Conservation (phyloP, 1,140 invertebrate species). For the Drosophila suzukii region DNA sequence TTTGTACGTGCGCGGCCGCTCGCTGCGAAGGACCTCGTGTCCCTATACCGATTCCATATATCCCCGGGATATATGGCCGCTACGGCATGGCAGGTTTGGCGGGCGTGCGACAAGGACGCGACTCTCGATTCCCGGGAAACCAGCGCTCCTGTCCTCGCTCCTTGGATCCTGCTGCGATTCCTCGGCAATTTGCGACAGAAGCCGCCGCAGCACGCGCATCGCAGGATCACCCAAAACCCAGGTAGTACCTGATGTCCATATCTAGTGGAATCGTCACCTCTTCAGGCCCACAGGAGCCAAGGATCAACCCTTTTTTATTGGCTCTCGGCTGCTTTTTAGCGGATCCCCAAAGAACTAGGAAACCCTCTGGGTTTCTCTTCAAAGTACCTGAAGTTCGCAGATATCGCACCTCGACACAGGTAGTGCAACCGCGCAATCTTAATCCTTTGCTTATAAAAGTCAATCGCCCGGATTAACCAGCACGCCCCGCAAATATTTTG, state of each 20-base stretch:
- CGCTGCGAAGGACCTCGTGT: conserved; percentile 54
- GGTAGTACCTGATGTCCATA: conserved; percentile 4
- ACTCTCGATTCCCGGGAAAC: conserved; percentile 46
- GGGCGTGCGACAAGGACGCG: conserved; percentile 50
- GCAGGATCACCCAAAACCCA: conserved; percentile 14
- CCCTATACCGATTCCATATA: background rate
- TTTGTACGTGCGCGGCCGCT: conserved; percentile 69
- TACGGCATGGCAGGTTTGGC: conserved; percentile 7
- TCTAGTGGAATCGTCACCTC: background rate
- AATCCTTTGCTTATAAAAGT: conserved; percentile 82
- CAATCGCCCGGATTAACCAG: conserved; percentile 75
- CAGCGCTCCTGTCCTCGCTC: conserved; percentile 32
- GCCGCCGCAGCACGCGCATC: conserved; percentile 41
- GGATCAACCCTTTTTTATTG: conserved; percentile 60
- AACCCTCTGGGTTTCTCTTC: conserved; percentile 5
- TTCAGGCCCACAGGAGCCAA: conserved; percentile 33
- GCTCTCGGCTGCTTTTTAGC: conserved; percentile 28
- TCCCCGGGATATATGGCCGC: background rate
- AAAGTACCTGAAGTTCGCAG: background rate
- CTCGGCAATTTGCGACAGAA: conserved; percentile 52
- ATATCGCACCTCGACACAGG: conserved; percentile 17
- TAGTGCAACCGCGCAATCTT: conserved; percentile 53
- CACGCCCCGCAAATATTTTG: conserved; percentile 80
- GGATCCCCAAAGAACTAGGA: conserved; percentile 15
- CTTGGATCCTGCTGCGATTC: conserved; percentile 67